Percentiles rank a stretch among this genome's conserved stretches.
phyloP scores from a whole-genome alignment of 2,113 vertebrate species.

The Pterophyllum scalare region DNA sequence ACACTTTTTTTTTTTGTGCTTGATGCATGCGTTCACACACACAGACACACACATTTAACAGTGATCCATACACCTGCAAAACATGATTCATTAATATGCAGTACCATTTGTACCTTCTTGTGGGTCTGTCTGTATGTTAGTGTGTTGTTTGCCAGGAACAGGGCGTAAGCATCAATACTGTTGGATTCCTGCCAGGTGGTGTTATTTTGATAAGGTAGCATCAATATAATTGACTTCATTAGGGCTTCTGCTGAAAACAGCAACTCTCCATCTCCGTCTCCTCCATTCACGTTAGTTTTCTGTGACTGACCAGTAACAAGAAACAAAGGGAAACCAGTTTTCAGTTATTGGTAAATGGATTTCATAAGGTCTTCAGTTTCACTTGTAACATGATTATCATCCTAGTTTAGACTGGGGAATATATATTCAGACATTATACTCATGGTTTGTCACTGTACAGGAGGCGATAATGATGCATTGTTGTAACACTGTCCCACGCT shows the following conservation, averaged over 20 bases:
- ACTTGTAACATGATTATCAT: no score
- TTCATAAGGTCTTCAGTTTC: background rate
- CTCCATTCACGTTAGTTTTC: background rate
- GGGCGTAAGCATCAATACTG: background rate
- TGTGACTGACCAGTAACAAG: background rate
- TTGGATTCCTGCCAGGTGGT: conserved; percentile 22
- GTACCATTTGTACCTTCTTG: background rate
- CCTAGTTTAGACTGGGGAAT: background rate
- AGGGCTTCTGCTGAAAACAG: background rate
- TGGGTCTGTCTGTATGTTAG: background rate
- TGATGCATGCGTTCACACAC: background rate
- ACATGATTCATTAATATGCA: background rate
- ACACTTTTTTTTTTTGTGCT: background rate
- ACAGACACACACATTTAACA: background rate
- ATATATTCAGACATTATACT: background rate
- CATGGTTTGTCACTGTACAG: background rate
- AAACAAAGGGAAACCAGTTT: background rate
- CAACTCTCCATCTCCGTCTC: background rate
- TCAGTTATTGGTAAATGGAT: background rate
- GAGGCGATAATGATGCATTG: background rate
- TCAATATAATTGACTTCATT: background rate
- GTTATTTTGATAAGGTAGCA: conserved; percentile 7
- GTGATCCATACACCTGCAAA: background rate
- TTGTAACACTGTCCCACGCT: conserved; percentile 15
- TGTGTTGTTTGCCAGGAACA: background rate